These are phyloP conservation scores for Syrista parreyssii DNA, from an alignment of 2,888 invertebrate genomes.

Conservation along the genomic window DNA sequence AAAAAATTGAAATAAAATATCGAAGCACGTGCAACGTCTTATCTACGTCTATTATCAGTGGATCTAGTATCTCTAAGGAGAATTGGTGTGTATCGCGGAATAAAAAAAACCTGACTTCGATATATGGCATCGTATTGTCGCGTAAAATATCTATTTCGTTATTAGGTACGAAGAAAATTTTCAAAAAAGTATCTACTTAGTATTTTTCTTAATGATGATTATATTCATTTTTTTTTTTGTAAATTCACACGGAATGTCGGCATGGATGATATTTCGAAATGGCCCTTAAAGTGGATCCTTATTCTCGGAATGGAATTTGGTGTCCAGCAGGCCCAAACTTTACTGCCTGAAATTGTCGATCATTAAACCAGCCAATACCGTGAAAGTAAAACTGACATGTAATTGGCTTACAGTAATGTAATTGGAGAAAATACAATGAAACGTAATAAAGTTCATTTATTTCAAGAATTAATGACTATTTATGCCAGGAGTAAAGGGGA, in stretches of 20 bases:
- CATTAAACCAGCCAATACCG: background rate
- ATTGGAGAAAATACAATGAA: background rate
- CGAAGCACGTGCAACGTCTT: background rate
- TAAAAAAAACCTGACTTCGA: no score
- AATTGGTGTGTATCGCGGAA: background rate
- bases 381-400: background rate
- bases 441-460: background rate
- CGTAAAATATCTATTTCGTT: background rate
- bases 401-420: background rate
- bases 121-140: background rate
- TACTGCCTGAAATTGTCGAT: background rate
- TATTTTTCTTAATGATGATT: no score
- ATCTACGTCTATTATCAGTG: background rate
- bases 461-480: background rate
- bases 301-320: background rate
- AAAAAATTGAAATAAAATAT: background rate
- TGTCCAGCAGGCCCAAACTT: background rate
- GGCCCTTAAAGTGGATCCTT: background rate
- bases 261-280: background rate
- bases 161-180: background rate
- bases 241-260: background rate
- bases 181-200: background rate
- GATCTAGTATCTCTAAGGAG: background rate
- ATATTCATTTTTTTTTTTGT: no score
- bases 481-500: background rate